A percentile compares a stretch with the other conserved stretches of the same genome.
phyloP scores from a whole-genome alignment of 1,140 invertebrate species.

The Sitobion miscanthi region DNA sequence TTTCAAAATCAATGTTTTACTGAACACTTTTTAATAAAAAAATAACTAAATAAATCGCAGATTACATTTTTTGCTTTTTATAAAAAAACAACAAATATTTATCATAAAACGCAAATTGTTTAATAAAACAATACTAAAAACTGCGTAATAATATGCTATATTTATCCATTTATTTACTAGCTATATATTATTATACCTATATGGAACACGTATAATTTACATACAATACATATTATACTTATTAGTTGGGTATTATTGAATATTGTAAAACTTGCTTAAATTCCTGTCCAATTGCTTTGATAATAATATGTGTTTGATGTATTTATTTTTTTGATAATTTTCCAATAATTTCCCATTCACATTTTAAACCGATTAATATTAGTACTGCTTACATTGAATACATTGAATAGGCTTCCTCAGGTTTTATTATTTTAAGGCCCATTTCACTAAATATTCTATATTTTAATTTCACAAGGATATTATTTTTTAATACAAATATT shows the following conservation, averaged over 20 bases:
- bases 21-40: neutral
- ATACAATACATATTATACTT: neutral
- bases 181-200: too few species aligned
- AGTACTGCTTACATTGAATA: too few species aligned
- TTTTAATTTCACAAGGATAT: neutral
- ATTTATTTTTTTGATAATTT: neutral
- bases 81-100: neutral
- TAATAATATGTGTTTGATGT: neutral
- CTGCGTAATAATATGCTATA: neutral
- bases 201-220: too few species aligned
- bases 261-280: neutral
- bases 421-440: neutral
- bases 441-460: neutral
- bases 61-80: neutral
- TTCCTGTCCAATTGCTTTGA: neutral
- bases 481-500: neutral
- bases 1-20: neutral
- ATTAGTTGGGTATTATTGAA: neutral
- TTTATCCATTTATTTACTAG: neutral
- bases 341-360: neutral
- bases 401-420: neutral
- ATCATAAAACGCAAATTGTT: neutral
- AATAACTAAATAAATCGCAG: neutral
- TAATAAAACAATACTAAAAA: neutral
- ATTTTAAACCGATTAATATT: too few species aligned